Evolutionary conservation across 2,888 invertebrate genomes (phyloP), one percentile per base, ranked within the genome.

Genomic region (Acrocera orbiculus): DNA sequence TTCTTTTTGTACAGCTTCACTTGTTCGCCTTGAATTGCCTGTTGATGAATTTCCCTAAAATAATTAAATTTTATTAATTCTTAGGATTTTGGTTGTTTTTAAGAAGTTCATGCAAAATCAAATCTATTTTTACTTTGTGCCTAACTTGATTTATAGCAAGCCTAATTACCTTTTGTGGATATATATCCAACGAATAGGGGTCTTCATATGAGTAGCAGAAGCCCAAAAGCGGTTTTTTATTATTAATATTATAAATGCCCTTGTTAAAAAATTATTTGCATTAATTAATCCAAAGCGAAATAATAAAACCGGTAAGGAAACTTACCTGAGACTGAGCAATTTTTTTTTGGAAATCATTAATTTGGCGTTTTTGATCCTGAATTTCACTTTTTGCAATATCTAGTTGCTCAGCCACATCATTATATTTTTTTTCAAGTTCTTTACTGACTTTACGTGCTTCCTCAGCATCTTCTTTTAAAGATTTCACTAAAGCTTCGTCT

Each of bases 361-460:
- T 82, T 57, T 71, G 76, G 49, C 77, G 70, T 53, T 76, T 81
- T 39, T 76, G 67, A 50, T 86, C 85, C 51, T 86, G 86, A 45
- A 83, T 60, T 51, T 83, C 80, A 35, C 71, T 68, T 49, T 75
- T 71, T 1, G 75, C 71, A 34, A 70, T 68, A 47, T 85, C 83
- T 46, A 83, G 64, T 52, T 80, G 72, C 50, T 81, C 80, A 9
- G 77, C 76, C 1, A 76, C 73, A 43, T 71, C 67, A 38, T 76
- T 70, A 52, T 76, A 85, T 53, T 81, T 79, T 50, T 74, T 76
- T 48, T 87, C 83, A 46, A 83, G 66, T 49, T 78, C 77, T 50
- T 85, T 81, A 0, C 80, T 76, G 7, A 74, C 73, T 49, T 76
- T 77, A 46, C 79, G 73, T 0, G 82, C 76, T 46, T 76, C 74